Base-by-base conservation (phyloP, 2,888 invertebrate genomes). In the Nemotelus nigrinus region DNA sequence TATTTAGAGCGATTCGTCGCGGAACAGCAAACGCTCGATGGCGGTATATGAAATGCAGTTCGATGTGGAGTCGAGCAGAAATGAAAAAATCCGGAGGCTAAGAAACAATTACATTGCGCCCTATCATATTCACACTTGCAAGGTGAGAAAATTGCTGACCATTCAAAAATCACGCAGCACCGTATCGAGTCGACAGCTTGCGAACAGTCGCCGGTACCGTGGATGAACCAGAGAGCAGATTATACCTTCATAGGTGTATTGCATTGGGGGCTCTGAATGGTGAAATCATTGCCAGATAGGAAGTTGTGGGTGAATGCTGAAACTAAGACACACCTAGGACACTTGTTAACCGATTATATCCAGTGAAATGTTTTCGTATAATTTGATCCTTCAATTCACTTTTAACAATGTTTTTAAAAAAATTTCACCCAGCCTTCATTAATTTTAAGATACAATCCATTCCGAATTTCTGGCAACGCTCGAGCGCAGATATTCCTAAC, bases 41-140 rank as follows among this genome's bases (percentile, higher is more conserved):
- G 74, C 74, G 50, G 43, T 8, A 48, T 58, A 48, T 8, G 48
- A 48, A 25, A 6, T 6, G 43, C 43, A 48, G 70, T 53, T 57
- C 58, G 47, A 45, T 58, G 63, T 43, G 50, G 65, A 43, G 41
- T 41, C 7, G 57, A 8, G 43, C 3, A 60, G 65, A 68, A 68
- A 67, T 60, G 57, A 68, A 67, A 76, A 78, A 80, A 80, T 78
- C 80, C 80, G 80, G 80, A 77, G 80, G 80, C 80, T 80, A 80
- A 80, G 78, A 80, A 80, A 80, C 78, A 80, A 80, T 80, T 80
- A 78, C 78, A 78, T 60, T 65, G 72, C 57, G 68, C 74, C 70
- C 86, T 85, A 86, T 86, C 87, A 86, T 86, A 86, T 86, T 86
- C 86, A 86, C 86, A 86, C 86, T 86, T 86, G 85, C 84, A 86